Evolutionary conservation across 2,113 vertebrate species (phyloP).

Genomic region (Channa maculata): DNA sequence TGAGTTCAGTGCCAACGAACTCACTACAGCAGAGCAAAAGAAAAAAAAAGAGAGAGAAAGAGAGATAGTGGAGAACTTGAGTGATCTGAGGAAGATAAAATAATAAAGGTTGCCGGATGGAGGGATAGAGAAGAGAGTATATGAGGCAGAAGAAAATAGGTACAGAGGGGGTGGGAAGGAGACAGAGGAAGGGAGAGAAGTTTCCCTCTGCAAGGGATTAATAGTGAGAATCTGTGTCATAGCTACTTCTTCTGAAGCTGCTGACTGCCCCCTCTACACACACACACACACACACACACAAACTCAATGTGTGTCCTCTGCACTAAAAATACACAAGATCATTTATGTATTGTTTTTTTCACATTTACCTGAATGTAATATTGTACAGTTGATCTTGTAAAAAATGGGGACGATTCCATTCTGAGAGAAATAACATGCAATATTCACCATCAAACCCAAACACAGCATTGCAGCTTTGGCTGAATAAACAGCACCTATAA

Average conservation of each 20-base stretch:
- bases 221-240: slow-evolving; percentile 62
- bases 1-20: slow-evolving; percentile 68
- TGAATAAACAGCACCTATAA: slow-evolving; percentile 36
- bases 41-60: slow-evolving; percentile 27
- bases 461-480: slow-evolving; percentile 43
- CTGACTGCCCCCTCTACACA: slow-evolving; percentile 59
- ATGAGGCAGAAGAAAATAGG: slow-evolving; percentile 46
- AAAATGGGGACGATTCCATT: slow-evolving; percentile 1
- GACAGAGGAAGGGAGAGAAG: slow-evolving; percentile 46
- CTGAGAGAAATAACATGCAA: slow-evolving; percentile 32
- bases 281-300: slow-evolving; percentile 25
- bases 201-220: slow-evolving; percentile 67
- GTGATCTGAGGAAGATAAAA: slow-evolving; percentile 65
- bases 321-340: slow-evolving; percentile 34
- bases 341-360: slow-evolving; percentile 3
- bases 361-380: not conserved
- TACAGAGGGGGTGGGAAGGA: not conserved
- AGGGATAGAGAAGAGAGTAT: slow-evolving; percentile 43
- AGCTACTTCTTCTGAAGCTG: slow-evolving; percentile 47
- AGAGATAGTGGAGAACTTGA: slow-evolving; percentile 60
- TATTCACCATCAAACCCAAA: slow-evolving; percentile 23
- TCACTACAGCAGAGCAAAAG: slow-evolving; percentile 46
- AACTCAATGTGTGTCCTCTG: slow-evolving; percentile 22
- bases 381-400: not conserved
- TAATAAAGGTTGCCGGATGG: slow-evolving; percentile 47